Conservation (phyloP, 2,113 vertebrate species). For the Melanocharis versteri region DNA sequence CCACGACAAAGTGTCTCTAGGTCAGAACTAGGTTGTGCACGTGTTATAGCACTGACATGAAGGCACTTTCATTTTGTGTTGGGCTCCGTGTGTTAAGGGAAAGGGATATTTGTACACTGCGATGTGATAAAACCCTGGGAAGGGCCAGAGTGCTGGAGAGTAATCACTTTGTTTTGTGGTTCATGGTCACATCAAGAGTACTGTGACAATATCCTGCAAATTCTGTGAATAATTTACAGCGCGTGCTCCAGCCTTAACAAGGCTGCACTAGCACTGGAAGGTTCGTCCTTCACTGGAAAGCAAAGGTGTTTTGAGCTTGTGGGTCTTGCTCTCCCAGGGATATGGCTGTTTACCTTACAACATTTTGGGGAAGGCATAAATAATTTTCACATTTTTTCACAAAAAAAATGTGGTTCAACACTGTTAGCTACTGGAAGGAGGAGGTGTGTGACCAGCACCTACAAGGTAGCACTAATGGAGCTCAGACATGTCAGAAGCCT, state of each 20-base stretch:
- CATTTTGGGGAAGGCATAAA: neutral
- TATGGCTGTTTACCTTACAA: neutral
- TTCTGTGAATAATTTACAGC: neutral
- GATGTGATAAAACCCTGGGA: neutral
- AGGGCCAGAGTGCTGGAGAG: neutral
- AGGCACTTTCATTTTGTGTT: neutral
- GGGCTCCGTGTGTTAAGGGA: neutral
- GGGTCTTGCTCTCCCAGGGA: neutral
- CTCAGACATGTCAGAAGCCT: neutral
- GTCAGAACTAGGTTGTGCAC: neutral
- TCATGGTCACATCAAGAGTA: neutral
- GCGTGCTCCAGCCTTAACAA: neutral
- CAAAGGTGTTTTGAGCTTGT: neutral
- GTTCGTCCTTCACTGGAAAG: neutral
- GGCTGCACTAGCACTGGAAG: neutral
- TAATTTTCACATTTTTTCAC: neutral
- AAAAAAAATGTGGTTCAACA: neutral
- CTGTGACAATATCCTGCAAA: neutral
- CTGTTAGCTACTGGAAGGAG: neutral
- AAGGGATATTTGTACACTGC: neutral
- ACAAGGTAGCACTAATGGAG: neutral
- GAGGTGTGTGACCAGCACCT: neutral
- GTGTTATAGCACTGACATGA: neutral
- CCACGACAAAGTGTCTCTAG: neutral
- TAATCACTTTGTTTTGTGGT: neutral